Percentiles rank a stretch among this genome's conserved stretches.
These are phyloP conservation scores for Pedionomus torquatus DNA, from an alignment of 2,113 vertebrate genomes.

Conservation along the genomic window DNA sequence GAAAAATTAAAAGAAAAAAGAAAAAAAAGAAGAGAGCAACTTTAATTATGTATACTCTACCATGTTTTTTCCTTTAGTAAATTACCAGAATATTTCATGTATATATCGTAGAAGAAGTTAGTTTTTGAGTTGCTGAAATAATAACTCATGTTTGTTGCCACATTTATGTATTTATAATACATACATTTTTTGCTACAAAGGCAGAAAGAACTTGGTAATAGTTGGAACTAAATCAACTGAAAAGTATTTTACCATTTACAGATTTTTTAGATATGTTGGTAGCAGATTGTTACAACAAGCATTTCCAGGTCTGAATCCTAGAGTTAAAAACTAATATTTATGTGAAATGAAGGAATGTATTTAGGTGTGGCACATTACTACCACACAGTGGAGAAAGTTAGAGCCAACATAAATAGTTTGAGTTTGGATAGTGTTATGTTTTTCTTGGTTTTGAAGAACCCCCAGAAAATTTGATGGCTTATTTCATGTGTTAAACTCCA, in stretches of 20 bases:
- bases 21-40: neutral
- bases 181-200: neutral
- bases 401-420: neutral
- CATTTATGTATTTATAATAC: neutral
- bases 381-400: slow-evolving; percentile 13
- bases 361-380: neutral
- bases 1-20: neutral
- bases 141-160: neutral
- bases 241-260: neutral
- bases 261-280: neutral
- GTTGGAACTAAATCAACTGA: neutral
- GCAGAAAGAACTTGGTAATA: neutral
- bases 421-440: neutral
- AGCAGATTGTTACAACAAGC: neutral
- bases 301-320: neutral
- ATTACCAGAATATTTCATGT: neutral
- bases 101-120: neutral
- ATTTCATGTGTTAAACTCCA: neutral
- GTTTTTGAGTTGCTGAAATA: neutral
- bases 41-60: neutral
- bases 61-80: neutral
- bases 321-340: neutral
- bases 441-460: neutral
- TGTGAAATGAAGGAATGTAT: neutral
- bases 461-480: neutral